Evolutionary conservation across 2,797 vertebrate genomes (phyloP), one percentile per base, ranked within the genome.

Genomic region (Rhinichthys osculus): DNA sequence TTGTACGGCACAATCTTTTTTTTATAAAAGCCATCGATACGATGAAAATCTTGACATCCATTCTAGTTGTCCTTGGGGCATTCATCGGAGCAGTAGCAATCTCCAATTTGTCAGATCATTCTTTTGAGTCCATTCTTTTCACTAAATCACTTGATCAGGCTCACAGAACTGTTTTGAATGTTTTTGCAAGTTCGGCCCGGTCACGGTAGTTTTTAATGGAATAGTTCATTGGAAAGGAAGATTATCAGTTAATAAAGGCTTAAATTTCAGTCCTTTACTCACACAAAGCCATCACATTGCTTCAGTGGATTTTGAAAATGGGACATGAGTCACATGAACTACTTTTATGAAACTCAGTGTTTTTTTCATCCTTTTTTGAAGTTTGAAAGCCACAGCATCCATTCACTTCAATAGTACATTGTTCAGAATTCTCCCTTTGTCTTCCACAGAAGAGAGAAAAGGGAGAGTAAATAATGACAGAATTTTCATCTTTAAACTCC

Each of bases 251-350:
- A 33, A 69, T 81, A 69, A 67, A 81, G 78, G 47, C 27, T 33
- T 81, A 27, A 0, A 69, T 44, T 81, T 81, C 21, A 69, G 13
- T 47, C 30, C n/a, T 47, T 81, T 69, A 38, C 44, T 69, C 42
- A 33, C 6, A 81, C 44, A 67, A 23, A 33, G 2, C 59, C 44
- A 52, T 52, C 30, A 5, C 35, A 52, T 69, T 10, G 78, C 62
- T 52, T 69, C 13, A 69, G 64, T 67, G 30, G 30, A 52, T 50
- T 69, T 69, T 47, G 64, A 16, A 69, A 50, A 69, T 33, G 69
- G 78, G 19, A 69, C 78, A 81, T 81, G 19, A 64, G 57, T 64
- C 77, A 81, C 35, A 81, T 81, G 13, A 79, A 79, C 9, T 40
- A 64, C 44, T 81, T 81, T 69, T 81, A 50, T 69, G 23, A 73